Base-by-base conservation (phyloP, 2,888 invertebrate species). In the Icerya purchasi region DNA sequence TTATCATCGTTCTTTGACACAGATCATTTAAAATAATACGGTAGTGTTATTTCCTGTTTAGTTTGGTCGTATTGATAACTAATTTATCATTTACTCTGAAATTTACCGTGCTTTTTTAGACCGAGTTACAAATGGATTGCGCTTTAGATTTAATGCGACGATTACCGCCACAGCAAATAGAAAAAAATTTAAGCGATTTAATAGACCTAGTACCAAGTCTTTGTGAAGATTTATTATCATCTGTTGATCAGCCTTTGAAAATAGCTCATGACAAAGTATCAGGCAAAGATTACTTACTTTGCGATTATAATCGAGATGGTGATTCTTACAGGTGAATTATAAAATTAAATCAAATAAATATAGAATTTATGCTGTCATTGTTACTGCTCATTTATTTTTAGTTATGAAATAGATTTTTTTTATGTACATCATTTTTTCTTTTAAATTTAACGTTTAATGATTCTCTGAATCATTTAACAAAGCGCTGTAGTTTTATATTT, bases 231-330 rank as follows among this genome's bases (percentile, higher is more conserved):
- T 77, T 98, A 62, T 76, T 98, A 54, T 93, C 94, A 8, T 93
- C 94, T 0, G 94, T 98, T 19, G 97, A 98, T 74, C 97, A 97
- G 73, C 98, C 98, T 1, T 75, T 98, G 64, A 97, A 97, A 77
- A 91, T 98, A 68, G 94, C 94, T 62, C 84, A 86, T 72, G 97
- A 98, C 73, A 88, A 88, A 70, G 86, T 84, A 69, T 85, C 86
- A 65, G 96, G 96, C 55, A 94, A 92, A 73, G 97, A 99, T 73
- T 98, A 96, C 73, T 78, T 98, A 62, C 75, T 98, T 22, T 99
- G 98, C 73, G 98, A 99, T 75, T 99, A 99, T 71, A 98, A 99
- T 74, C 81, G 98, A 66, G 98, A 98, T 73, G 97, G 97, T 22
- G 98, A 98, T 74, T 96, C 94, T 1, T 96, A 96, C 74, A 82